A percentile compares a stretch with the other conserved stretches of the same genome.
phyloP scores from a whole-genome alignment of 2,797 vertebrate genomes.

The Neosalanx taihuensis region DNA sequence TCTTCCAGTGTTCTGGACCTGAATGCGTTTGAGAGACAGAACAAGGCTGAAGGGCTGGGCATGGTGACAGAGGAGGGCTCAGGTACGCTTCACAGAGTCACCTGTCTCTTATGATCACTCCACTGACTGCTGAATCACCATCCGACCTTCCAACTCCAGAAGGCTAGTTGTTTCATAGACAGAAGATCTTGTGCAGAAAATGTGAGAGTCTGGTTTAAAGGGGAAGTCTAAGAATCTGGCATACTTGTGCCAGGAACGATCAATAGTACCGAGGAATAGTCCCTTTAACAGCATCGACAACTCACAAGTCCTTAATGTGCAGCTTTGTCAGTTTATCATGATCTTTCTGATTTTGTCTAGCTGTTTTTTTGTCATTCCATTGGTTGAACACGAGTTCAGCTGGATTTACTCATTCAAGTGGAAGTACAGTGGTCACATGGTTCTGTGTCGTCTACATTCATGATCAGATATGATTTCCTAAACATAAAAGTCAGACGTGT shows the following conservation, averaged over 20 bases:
- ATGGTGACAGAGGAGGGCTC: slow-evolving; percentile 98
- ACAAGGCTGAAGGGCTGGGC: slow-evolving; percentile 95
- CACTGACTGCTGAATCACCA: background rate
- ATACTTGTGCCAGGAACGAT: background rate
- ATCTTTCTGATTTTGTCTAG: slow-evolving; percentile 48
- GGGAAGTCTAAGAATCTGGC: background rate
- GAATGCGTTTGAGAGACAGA: slow-evolving; percentile 95
- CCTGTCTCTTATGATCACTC: background rate
- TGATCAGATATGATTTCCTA: slow-evolving; percentile 31
- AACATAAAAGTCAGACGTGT: slow-evolving; percentile 29
- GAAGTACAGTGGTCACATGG: slow-evolving; percentile 32
- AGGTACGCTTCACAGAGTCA: slow-evolving; percentile 69
- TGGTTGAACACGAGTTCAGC: slow-evolving; percentile 26
- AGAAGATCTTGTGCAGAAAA: too few relatives aligned
- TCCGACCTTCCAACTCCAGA: background rate
- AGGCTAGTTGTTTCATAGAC: background rate
- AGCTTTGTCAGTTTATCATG: slow-evolving; percentile 46
- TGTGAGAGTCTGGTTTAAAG: too few relatives aligned
- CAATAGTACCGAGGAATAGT: background rate
- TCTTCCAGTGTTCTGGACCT: slow-evolving; percentile 87
- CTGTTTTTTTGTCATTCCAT: slow-evolving; percentile 40
- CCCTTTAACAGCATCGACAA: slow-evolving; percentile 12
- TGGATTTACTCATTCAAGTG: slow-evolving; percentile 17
- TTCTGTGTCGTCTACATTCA: slow-evolving; percentile 33
- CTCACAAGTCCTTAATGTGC: slow-evolving; percentile 34